A percentile compares a stretch with the other conserved stretches of the same genome.
Evolutionary conservation across 2,113 vertebrate genomes (phyloP).

Genomic region (Lepus europaeus): DNA sequence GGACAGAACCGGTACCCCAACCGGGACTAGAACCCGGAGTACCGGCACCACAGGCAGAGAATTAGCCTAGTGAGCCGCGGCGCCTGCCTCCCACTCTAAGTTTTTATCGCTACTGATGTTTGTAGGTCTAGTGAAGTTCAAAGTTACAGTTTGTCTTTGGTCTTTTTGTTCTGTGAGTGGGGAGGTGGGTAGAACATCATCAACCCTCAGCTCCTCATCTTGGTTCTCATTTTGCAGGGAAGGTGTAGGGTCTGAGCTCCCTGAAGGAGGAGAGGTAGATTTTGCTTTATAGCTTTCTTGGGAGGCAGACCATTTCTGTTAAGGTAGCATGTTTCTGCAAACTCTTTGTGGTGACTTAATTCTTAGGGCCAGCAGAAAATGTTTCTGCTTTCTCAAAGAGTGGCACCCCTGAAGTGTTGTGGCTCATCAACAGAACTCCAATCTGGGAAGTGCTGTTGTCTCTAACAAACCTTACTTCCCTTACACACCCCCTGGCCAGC

Average conservation of each 20-base stretch:
- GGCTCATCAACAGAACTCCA: not conserved
- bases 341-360: not conserved
- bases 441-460: not conserved
- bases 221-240: not conserved
- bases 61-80: too few species aligned
- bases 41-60: too few species aligned
- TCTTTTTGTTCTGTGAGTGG: not conserved
- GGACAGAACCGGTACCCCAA: too few species aligned
- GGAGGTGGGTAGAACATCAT: not conserved
- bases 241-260: not conserved
- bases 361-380: not conserved
- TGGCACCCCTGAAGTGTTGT: not conserved
- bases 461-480: too few species aligned
- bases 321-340: not conserved
- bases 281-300: not conserved
- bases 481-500: not conserved
- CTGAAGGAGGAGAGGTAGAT: not conserved
- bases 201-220: slow-evolving; percentile 23
- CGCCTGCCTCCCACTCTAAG: too few species aligned
- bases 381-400: not conserved
- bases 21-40: too few species aligned
- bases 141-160: not conserved
- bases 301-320: not conserved
- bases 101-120: not conserved
- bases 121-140: not conserved